These are phyloP conservation scores for Chorisops tibialis DNA, from an alignment of 2,888 invertebrate species.

Conservation along the genomic window DNA sequence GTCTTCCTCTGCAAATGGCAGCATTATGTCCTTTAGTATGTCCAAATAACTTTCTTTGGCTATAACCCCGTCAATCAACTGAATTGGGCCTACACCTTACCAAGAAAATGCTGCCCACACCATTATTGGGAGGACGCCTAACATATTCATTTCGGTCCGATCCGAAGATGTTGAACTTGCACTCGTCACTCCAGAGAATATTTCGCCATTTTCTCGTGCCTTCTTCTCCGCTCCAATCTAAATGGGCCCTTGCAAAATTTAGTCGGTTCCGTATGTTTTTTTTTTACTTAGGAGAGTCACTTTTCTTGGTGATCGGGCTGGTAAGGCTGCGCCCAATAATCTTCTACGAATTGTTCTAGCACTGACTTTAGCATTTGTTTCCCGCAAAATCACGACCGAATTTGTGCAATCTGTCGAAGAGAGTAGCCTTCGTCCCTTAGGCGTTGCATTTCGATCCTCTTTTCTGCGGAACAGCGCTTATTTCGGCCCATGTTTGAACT, in stretches of 20 bases:
- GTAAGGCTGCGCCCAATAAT: background rate
- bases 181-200: too few species aligned
- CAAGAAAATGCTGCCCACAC: conserved; percentile 17
- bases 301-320: conserved; percentile 4
- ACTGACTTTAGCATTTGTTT: background rate
- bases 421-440: background rate
- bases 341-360: background rate
- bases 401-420: conserved; percentile 4
- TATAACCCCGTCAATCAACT: conserved; percentile 21
- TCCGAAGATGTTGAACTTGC: conserved; percentile 2
- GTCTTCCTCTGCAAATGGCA: conserved; percentile 25
- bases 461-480: too few species aligned
- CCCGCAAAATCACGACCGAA: conserved; percentile 3
- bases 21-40: conserved; percentile 20
- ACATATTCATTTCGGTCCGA: background rate
- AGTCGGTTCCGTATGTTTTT: conserved; percentile 2
- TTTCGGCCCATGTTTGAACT: too few species aligned
- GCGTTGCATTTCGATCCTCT: background rate
- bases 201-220: background rate
- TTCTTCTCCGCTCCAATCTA: background rate
- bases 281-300: conserved; percentile 5
- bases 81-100: conserved; percentile 24
- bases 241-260: background rate
- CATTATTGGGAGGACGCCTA: background rate
- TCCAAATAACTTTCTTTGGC: conserved; percentile 9